phyloP scores from a whole-genome alignment of 2,113 vertebrate species.

The Holacanthus passer region DNA sequence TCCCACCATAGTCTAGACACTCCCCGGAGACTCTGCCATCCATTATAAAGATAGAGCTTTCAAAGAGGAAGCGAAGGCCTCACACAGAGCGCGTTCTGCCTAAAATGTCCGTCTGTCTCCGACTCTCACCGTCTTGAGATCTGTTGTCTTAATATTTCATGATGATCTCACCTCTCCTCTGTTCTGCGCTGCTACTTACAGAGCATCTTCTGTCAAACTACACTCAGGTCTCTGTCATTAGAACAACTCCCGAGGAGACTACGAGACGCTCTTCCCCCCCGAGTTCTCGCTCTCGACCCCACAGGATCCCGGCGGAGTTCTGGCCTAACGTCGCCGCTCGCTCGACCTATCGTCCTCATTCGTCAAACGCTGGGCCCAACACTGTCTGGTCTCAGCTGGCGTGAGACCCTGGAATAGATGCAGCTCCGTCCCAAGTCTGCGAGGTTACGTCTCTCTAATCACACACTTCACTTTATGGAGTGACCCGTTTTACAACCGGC shows the following conservation, averaged over 20 bases:
- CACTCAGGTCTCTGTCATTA: constrained; percentile 37
- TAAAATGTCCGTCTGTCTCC: constrained; percentile 66
- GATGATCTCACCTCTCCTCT: constrained; percentile 57
- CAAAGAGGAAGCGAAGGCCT: constrained; percentile 71
- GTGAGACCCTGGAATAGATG: background rate
- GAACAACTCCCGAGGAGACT: constrained; percentile 41
- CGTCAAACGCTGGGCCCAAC: constrained; percentile 18
- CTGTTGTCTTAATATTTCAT: constrained; percentile 68
- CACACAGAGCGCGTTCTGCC: constrained; percentile 44
- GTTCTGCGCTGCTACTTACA: constrained; percentile 13
- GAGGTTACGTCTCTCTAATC: constrained; percentile 59
- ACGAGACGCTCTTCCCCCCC: constrained; percentile 1
- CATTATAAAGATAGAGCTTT: constrained; percentile 74
- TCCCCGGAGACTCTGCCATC: constrained; percentile 72
- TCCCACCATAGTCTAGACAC: constrained; percentile 72
- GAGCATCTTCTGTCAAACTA: constrained; percentile 36
- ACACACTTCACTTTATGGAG: constrained; percentile 72
- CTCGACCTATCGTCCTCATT: constrained; percentile 36
- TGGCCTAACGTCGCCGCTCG: background rate
- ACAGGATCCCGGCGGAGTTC: constrained; percentile 9
- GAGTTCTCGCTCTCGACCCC: constrained; percentile 27
- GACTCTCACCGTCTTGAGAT: constrained; percentile 25
- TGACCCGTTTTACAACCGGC: constrained; percentile 63
- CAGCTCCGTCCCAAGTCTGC: constrained; percentile 20
- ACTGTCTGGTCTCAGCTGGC: constrained; percentile 35